Percentiles rank a stretch among this genome's conserved stretches.
Evolutionary conservation across 2,113 vertebrate species (phyloP).

Genomic region (Osmerus eperlanus): DNA sequence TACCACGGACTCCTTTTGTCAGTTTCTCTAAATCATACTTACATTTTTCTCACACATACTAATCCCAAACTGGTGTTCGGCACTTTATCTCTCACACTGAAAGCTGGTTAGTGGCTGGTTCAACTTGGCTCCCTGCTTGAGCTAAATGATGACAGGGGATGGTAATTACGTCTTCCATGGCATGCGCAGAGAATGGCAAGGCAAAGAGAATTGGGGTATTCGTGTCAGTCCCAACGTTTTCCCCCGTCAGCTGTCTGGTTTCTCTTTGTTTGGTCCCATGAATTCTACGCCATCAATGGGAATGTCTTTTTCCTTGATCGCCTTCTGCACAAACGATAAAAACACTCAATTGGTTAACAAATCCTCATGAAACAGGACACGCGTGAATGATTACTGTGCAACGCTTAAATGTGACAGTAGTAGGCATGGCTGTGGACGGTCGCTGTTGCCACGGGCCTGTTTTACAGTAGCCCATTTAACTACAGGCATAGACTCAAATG

Average conservation of each 20-base stretch:
- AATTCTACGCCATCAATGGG: conserved; percentile 95
- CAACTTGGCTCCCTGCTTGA: neutral
- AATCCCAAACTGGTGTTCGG: neutral
- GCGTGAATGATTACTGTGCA: neutral
- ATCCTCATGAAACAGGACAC: neutral
- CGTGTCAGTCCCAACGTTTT: neutral
- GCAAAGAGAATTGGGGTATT: neutral
- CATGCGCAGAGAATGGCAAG: neutral
- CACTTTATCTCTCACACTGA: neutral
- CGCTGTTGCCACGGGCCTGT: too few species aligned
- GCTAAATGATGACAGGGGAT: neutral
- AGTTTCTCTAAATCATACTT: too few species aligned
- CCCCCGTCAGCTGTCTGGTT: conserved; percentile 75
- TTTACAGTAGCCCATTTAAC: neutral
- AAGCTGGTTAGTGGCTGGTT: neutral
- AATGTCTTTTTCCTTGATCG: conserved; percentile 96
- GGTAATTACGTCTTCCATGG: neutral
- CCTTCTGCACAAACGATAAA: conserved; percentile 74
- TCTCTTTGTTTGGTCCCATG: conserved; percentile 91
- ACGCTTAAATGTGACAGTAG: too few species aligned
- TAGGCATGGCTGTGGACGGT: neutral
- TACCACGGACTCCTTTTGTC: too few species aligned
- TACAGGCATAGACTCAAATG: neutral
- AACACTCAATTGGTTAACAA: neutral
- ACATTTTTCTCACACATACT: neutral